Percentiles rank a stretch among this genome's conserved stretches.
Evolutionary conservation across 2,113 vertebrate species (phyloP).

Genomic region (Acrocephalus kingi): DNA sequence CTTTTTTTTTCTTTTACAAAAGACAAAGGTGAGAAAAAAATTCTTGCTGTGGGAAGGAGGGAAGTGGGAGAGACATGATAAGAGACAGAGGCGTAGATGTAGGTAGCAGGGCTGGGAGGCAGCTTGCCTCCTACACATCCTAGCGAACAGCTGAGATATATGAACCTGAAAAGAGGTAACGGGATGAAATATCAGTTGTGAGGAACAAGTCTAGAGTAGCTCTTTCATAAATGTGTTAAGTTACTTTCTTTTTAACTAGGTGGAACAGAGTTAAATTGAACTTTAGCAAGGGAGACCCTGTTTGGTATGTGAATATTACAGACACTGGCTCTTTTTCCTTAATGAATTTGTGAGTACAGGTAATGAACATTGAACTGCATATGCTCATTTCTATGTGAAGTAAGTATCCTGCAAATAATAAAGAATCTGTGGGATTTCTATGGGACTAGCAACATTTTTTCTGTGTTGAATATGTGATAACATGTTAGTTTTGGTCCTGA

Average conservation of each 20-base stretch:
- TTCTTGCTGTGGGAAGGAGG: neutral
- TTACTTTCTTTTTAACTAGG: neutral
- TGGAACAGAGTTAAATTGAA: neutral
- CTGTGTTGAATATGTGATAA: neutral
- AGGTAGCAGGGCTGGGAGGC: neutral
- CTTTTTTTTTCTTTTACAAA: neutral
- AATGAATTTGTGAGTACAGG: neutral
- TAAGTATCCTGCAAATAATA: neutral
- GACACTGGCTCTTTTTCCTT: rapidly evolving
- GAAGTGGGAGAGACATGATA: neutral
- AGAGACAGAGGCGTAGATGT: neutral
- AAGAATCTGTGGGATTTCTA: neutral
- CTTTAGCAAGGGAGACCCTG: neutral
- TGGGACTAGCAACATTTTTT: neutral
- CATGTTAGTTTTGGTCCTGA: neutral
- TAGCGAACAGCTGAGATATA: neutral
- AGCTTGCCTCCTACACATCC: neutral
- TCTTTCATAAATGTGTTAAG: neutral
- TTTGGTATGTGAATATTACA: neutral
- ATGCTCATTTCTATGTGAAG: neutral
- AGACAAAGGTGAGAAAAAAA: neutral
- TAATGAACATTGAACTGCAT: neutral
- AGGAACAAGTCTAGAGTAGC: neutral
- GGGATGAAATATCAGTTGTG: neutral
- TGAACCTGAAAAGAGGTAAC: neutral